Evolutionary conservation across 64 coral and sea anemone species (phyloP), one percentile per base, ranked within the genome.

Genomic region (Montipora cactus): DNA sequence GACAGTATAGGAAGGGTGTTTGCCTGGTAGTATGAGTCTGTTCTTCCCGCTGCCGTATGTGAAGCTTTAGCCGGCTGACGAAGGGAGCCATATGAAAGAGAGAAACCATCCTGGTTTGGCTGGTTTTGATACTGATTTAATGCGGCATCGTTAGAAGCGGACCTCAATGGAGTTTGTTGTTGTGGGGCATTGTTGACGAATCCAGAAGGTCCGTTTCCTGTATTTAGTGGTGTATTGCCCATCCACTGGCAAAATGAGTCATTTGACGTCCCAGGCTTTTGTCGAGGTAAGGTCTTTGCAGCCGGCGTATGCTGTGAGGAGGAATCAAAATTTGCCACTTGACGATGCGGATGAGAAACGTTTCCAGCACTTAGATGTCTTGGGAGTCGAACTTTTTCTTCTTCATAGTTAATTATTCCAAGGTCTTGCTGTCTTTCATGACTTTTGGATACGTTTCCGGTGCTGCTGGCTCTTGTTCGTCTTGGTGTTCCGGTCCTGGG

Each of bases 341-440:
- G 82, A n/a, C 82, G 82, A 50, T 71, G 15, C 18, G 67, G 82
- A 71, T 71, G 82, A 47, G 92, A 81, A 5, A 93, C 92, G 49
- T 93, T 93, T 52, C 92, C 92, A 6, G 84, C 92, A 47, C 92
- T 93, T 9, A 87, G 84, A 46, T 93, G 92, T n/a, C 92, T 70
- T 9, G 82, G 82, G n/a, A 86, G 15, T 50, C 82, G 82, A 1
- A 14, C 62, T 23, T 46, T 86, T 64, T 73, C 66, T 0, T 67
- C 59, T 2, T 28, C 5, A 51, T 71, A 71, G 47, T 86, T 13
- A 49, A 66, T 19, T 1, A 55, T 19, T 1, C 49, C 53, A 5
- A 77, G 72, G 21, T 58, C 55, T 15, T 23, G 87, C 1, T 88
- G 75, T 51, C 48, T 71, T 21, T 86, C 64, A 16, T 86, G 82